A percentile compares a stretch with the other conserved stretches of the same genome.
Conservation (phyloP, 2,113 vertebrate genomes). For the Peromyscus polionotus region DNA sequence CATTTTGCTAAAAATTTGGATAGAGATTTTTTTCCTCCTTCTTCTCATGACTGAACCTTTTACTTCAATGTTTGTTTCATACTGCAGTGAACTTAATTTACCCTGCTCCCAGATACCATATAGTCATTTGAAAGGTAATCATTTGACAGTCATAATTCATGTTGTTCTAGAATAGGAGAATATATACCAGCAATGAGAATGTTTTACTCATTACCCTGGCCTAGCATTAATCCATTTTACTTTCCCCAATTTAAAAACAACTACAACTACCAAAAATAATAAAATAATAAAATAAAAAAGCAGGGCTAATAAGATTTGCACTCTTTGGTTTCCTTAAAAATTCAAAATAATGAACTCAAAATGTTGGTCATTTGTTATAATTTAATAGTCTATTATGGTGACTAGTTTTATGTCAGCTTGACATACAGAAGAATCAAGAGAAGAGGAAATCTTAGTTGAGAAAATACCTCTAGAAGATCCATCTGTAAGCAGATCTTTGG, state of each 20-base stretch:
- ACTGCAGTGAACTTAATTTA: background rate
- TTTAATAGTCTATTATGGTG: background rate
- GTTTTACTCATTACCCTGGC: background rate
- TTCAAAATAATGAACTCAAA: background rate
- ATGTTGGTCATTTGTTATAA: background rate
- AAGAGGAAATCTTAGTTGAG: background rate
- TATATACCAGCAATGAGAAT: background rate
- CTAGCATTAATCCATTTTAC: background rate
- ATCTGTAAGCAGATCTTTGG: background rate
- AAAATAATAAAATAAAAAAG: background rate
- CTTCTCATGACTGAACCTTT: background rate
- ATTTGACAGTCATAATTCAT: background rate
- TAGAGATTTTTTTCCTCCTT: background rate
- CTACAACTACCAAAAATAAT: no score
- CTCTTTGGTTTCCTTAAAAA: background rate
- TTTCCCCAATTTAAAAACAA: background rate
- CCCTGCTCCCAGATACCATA: background rate
- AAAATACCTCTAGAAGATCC: background rate
- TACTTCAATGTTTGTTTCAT: background rate
- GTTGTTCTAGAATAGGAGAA: background rate
- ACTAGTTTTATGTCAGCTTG: background rate
- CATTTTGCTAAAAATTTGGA: background rate
- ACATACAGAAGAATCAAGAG: background rate
- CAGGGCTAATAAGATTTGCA: background rate
- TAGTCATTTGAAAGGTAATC: background rate